phyloP scores from a whole-genome alignment of 2,113 vertebrate genomes.

The Sinosuthora webbiana region DNA sequence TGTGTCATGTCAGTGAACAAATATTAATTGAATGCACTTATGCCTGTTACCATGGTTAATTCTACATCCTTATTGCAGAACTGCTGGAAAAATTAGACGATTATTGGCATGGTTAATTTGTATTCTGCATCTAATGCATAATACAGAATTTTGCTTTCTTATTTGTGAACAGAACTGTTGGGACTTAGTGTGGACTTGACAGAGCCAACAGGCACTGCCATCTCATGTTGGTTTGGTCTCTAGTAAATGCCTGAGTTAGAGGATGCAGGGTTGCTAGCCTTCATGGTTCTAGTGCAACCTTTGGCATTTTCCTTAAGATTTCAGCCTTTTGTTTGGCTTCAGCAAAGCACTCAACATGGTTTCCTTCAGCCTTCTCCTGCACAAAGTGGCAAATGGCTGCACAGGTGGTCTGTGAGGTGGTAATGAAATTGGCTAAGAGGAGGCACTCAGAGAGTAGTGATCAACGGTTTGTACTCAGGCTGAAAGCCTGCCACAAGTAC shows the following conservation, averaged over 20 bases:
- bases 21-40: background rate
- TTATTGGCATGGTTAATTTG: background rate
- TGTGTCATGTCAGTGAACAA: background rate
- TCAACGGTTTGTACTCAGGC: background rate
- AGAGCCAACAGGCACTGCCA: background rate
- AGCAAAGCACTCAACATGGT: background rate
- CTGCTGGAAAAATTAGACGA: background rate
- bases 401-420: background rate
- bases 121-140: background rate
- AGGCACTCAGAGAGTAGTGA: background rate
- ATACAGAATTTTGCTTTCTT: background rate
- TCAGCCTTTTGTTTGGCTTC: background rate
- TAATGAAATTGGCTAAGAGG: background rate
- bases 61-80: background rate
- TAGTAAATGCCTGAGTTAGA: background rate
- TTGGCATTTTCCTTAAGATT: background rate
- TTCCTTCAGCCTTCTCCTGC: background rate
- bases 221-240: background rate
- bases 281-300: fast-evolving
- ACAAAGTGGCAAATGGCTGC: background rate
- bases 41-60: conserved; percentile 21
- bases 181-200: background rate
- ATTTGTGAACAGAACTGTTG: background rate
- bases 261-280: background rate
- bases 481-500: background rate